phyloP scores from a whole-genome alignment of 2,113 vertebrate genomes.

The Tragelaphus buxtoni region DNA sequence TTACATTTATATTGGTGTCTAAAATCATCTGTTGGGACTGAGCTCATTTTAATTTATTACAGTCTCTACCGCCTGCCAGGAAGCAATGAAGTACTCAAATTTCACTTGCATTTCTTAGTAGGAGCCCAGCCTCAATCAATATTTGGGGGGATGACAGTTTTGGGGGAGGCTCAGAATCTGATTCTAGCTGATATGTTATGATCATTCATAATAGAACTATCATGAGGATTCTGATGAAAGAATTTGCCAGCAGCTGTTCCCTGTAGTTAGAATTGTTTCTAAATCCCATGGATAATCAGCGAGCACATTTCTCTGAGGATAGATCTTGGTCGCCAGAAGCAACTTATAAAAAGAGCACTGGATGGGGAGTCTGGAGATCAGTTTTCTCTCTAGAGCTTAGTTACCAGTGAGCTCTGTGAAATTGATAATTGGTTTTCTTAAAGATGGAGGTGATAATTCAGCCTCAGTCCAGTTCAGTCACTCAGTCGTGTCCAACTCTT shows the following conservation, averaged over 20 bases:
- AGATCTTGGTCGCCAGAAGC: neutral
- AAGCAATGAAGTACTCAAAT: conserved; percentile 37
- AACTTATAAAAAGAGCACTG: neutral
- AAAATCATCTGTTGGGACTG: conserved; percentile 32
- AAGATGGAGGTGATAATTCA: neutral
- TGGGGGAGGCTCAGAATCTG: neutral
- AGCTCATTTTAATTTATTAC: conserved; percentile 57
- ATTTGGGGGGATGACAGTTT: neutral
- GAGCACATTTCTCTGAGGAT: neutral
- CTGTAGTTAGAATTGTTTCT: neutral
- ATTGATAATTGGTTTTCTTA: too few relatives aligned
- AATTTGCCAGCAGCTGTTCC: conserved; percentile 17
- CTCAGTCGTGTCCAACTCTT: too few relatives aligned
- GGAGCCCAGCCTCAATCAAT: conserved; percentile 38
- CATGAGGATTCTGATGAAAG: neutral
- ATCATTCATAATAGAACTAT: neutral
- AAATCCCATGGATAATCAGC: neutral
- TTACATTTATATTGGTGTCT: conserved; percentile 66
- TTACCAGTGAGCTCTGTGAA: neutral
- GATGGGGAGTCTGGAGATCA: neutral
- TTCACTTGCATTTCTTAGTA: conserved; percentile 52
- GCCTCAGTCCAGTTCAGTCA: too few relatives aligned
- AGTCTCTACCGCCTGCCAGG: conserved; percentile 50
- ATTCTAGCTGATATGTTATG: conserved; percentile 22
- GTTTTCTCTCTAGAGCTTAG: neutral